These are phyloP conservation scores for Naja naja DNA, from an alignment of 2,113 vertebrate genomes.

Conservation along the genomic window DNA sequence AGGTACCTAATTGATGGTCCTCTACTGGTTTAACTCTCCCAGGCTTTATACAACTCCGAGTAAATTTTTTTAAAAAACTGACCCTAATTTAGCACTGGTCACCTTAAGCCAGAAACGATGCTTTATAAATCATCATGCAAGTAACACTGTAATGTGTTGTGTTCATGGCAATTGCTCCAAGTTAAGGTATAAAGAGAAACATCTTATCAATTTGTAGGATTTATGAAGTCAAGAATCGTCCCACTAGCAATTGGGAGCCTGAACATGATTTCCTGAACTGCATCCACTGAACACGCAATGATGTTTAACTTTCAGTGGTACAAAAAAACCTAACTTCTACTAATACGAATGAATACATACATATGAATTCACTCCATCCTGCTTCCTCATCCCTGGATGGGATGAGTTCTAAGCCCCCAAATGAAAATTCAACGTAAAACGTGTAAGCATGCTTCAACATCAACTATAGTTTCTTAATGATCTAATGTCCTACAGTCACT, in stretches of 20 bases:
- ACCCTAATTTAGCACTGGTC: not conserved
- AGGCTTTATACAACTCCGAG: slow-evolving; percentile 22
- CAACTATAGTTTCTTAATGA: not conserved
- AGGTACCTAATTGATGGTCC: slow-evolving; percentile 16
- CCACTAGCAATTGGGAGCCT: not conserved
- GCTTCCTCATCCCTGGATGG: not conserved
- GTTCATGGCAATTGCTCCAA: not conserved
- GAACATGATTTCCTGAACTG: not conserved
- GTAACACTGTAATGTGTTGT: not conserved
- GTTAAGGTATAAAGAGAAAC: not conserved
- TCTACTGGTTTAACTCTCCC: slow-evolving; percentile 30
- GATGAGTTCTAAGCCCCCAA: not conserved
- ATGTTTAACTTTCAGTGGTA: not conserved
- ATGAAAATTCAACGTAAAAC: not conserved
- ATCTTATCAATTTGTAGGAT: not conserved
- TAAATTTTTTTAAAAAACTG: slow-evolving; percentile 27
- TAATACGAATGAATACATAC: not conserved
- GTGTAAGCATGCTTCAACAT: not conserved
- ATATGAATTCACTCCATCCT: not conserved
- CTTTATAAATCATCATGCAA: not conserved
- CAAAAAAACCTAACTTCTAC: not conserved
- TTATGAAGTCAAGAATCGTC: not conserved
- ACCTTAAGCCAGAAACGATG: not conserved
- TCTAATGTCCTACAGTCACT: not conserved
- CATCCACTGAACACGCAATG: not conserved